Conservation (phyloP, 2,888 invertebrate species). For the Spodoptera exigua region DNA sequence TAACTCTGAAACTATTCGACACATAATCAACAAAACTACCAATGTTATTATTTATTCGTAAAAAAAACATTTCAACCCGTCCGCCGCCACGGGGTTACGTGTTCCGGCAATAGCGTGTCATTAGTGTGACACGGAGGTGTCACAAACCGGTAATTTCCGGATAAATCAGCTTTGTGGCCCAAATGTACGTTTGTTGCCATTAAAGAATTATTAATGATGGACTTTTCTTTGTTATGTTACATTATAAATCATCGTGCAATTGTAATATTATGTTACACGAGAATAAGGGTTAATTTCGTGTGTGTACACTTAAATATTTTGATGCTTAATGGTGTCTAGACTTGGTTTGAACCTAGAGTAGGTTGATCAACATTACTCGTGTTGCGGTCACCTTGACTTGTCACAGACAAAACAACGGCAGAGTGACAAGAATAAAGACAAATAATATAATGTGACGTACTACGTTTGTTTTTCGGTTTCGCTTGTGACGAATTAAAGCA, state of each 20-base stretch:
- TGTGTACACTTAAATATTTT: not conserved
- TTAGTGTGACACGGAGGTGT: constrained; percentile 50
- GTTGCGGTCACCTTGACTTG: too few relatives aligned
- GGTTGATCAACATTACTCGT: too few relatives aligned
- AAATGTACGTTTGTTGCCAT: constrained; percentile 49
- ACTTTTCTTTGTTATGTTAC: constrained; percentile 25
- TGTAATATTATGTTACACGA: constrained; percentile 17
- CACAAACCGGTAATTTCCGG: constrained; percentile 59
- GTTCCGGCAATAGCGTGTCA: constrained; percentile 34
- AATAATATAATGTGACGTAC: too few relatives aligned
- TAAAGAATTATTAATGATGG: constrained; percentile 51
- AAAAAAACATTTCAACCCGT: constrained; percentile 51
- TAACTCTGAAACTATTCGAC: not conserved
- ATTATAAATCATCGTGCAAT: constrained; percentile 25
- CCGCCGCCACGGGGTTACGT: constrained; percentile 28
- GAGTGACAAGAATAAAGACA: too few relatives aligned
- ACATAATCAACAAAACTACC: constrained; percentile 15
- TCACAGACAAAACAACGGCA: too few relatives aligned
- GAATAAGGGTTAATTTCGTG: constrained; percentile 19
- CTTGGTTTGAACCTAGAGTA: too few relatives aligned
- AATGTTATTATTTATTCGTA: constrained; percentile 35
- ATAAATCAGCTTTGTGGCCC: constrained; percentile 55
- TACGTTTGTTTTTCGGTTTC: too few relatives aligned
- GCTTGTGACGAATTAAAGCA: too few relatives aligned
- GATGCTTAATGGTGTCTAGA: not conserved